phyloP scores from a whole-genome alignment of 2,888 invertebrate species.

The Galeruca laticollis region DNA sequence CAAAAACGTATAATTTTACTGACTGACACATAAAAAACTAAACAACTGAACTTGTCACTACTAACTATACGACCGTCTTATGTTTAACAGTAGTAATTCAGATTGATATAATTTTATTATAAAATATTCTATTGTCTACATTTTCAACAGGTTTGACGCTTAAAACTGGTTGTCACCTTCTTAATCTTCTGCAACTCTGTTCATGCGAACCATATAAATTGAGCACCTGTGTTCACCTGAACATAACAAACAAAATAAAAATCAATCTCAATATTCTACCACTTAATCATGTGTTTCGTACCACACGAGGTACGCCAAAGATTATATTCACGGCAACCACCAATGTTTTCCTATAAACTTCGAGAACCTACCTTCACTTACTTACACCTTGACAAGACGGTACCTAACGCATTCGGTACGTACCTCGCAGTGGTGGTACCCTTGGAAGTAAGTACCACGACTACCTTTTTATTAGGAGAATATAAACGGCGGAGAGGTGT shows the following conservation, averaged over 20 bases:
- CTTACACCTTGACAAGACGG: conserved; percentile 1
- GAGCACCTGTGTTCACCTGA: conserved; percentile 15
- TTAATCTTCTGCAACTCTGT: background rate
- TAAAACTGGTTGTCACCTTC: background rate
- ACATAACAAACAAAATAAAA: background rate
- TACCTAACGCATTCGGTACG: conserved; percentile 13
- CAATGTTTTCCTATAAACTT: background rate
- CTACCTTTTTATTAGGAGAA: conserved; percentile 42
- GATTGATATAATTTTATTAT: too few relatives aligned
- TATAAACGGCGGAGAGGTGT: conserved; percentile 26
- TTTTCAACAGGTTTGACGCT: too few relatives aligned
- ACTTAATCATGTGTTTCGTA: background rate
- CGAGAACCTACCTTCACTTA: background rate
- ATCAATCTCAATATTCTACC: background rate
- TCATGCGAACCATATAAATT: conserved; percentile 10
- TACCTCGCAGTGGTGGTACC: conserved; percentile 36
- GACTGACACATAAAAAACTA: too few relatives aligned
- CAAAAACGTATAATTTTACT: too few relatives aligned
- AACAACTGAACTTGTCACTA: too few relatives aligned
- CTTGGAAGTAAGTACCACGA: conserved; percentile 48
- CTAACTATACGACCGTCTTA: too few relatives aligned
- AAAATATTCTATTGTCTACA: too few relatives aligned
- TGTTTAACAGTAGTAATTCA: too few relatives aligned
- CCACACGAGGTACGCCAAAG: background rate
- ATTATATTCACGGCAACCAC: background rate